phyloP scores from a whole-genome alignment of 2,113 vertebrate species.

The Maylandia zebra region DNA sequence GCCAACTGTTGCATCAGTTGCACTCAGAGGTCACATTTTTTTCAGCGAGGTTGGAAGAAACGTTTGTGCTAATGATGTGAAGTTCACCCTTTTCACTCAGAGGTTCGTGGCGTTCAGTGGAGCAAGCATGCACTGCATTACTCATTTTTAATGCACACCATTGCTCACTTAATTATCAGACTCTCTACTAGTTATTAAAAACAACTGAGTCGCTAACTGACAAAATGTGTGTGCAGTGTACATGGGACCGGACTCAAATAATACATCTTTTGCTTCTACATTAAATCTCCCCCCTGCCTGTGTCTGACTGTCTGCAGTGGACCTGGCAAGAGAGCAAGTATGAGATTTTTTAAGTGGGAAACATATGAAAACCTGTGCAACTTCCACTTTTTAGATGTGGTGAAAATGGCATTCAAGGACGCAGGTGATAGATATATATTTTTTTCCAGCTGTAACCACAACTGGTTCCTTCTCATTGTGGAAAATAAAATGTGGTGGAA shows the following conservation, averaged over 20 bases:
- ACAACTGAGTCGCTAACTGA: constrained; percentile 25
- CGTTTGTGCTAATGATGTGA: constrained; percentile 17
- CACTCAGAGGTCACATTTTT: background rate
- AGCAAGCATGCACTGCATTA: constrained; percentile 21
- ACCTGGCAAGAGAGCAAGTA: constrained; percentile 22
- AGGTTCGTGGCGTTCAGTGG: background rate
- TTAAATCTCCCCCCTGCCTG: background rate
- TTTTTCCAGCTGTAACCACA: background rate
- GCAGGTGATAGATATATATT: background rate
- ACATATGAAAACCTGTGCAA: background rate
- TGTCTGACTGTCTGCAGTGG: background rate
- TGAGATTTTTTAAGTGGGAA: constrained; percentile 3
- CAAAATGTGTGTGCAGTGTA: constrained; percentile 24
- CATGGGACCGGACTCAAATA: background rate
- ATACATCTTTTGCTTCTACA: background rate
- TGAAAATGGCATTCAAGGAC: background rate
- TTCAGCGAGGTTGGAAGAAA: background rate
- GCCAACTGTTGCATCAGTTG: constrained; percentile 49
- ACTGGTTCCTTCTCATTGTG: background rate
- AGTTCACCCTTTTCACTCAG: background rate
- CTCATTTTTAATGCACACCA: constrained; percentile 43
- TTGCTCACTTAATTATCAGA: constrained; percentile 30
- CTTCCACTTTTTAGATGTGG: background rate
- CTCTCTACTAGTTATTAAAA: constrained; percentile 23
- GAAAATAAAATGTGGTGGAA: background rate